Conservation (phyloP, 1,140 invertebrate species). For the Meloidogyne chitwoodi region DNA sequence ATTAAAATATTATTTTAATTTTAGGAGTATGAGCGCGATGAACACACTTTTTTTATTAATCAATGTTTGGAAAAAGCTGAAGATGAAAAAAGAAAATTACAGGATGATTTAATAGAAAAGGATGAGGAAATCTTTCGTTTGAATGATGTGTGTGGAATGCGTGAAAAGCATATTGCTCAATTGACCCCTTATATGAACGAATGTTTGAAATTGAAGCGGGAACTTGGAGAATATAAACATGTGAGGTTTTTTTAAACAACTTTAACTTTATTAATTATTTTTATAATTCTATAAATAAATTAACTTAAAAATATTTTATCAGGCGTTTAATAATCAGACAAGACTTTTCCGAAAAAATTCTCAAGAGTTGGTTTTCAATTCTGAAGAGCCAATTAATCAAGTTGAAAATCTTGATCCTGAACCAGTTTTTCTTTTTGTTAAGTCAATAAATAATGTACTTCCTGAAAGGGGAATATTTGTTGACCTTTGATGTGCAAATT, state of each 20-base stretch:
- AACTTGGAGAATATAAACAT: neutral
- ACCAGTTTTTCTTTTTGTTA: neutral
- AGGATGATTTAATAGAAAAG: neutral
- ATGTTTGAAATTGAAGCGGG: neutral
- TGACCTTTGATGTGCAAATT: neutral
- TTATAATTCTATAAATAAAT: too few species aligned
- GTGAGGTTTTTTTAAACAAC: neutral
- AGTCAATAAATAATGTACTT: neutral
- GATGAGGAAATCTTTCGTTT: neutral
- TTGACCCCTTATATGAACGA: neutral
- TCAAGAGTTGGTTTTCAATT: neutral
- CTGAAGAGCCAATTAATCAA: neutral
- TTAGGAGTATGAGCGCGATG: neutral
- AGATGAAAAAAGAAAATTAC: neutral
- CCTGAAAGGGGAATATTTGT: neutral
- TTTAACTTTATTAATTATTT: too few species aligned
- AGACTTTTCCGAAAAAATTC: neutral
- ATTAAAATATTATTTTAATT: neutral
- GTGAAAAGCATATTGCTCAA: neutral
- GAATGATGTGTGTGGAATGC: neutral
- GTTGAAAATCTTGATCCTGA: neutral
- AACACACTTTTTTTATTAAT: neutral
- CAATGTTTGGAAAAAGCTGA: neutral
- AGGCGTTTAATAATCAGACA: too few species aligned
- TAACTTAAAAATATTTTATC: too few species aligned